phyloP scores from a whole-genome alignment of 2,797 vertebrate genomes.

The Fistularia commersonii region DNA sequence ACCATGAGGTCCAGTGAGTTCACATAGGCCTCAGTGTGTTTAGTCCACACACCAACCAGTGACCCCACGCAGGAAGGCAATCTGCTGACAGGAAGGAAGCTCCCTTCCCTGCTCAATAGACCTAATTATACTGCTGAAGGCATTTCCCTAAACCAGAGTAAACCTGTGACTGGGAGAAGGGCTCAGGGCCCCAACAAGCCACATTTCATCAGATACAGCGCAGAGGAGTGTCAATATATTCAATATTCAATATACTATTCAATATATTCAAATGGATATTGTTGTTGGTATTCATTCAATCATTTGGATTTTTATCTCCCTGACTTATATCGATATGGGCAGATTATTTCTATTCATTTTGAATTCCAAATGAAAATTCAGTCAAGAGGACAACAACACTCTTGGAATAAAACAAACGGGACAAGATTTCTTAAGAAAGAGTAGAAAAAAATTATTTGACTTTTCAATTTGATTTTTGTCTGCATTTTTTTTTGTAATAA shows the following conservation, averaged over 20 bases:
- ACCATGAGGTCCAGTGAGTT: not conserved
- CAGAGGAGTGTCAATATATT: too few species aligned
- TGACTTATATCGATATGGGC: too few species aligned
- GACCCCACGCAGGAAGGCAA: conserved; percentile 61
- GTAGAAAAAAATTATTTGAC: too few species aligned
- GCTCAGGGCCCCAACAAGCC: not conserved
- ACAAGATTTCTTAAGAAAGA: too few species aligned
- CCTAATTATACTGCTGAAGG: conserved; percentile 41
- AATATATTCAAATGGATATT: not conserved
- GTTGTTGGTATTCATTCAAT: not conserved
- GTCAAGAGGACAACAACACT: too few species aligned
- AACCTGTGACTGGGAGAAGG: conserved; percentile 5
- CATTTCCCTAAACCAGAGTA: conserved; percentile 41
- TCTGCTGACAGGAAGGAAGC: conserved; percentile 71
- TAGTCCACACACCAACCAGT: conserved; percentile 12
- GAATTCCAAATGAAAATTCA: too few species aligned
- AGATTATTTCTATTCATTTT: too few species aligned
- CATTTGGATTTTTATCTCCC: too few species aligned
- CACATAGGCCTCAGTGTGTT: not conserved
- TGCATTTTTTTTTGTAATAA: too few species aligned
- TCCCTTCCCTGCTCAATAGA: conserved; percentile 51
- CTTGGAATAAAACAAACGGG: too few species aligned
- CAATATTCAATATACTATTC: not conserved
- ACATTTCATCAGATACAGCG: not conserved
- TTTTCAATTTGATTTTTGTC: too few species aligned